Base-by-base conservation (phyloP, 2,888 invertebrate species). In the Pycnomerus fuliginosus region DNA sequence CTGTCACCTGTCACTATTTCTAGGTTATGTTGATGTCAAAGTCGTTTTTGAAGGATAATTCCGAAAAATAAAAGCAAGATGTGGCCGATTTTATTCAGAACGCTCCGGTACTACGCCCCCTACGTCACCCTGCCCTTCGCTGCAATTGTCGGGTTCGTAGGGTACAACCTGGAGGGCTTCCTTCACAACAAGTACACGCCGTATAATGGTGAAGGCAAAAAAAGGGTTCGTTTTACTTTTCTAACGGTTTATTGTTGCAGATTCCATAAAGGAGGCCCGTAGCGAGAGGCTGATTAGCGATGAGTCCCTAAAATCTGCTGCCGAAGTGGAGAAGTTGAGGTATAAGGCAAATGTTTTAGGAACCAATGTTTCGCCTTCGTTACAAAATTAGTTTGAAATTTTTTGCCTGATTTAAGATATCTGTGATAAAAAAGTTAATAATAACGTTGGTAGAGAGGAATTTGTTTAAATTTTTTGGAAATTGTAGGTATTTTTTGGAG, bases 101-200 rank as follows among this genome's bases (percentile, higher is more conserved):
- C 85, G 35, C 56, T 88, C 13, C 73, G 89, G 36, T 74, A 79
- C 1, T 91, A 92, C 67, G 88, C 86, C 0, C 86, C 89, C 1
- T 85, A 83, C 52, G 73, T 93, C 20, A 89, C 89, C 0, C 71
- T 93, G 25, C 95, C 95, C 0, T 76, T 91, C 50, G 93, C 92
- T 0, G 86, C 81, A 0, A 72, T 90, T 0, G 77, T 94, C 15
- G 95, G 94, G 2, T 77, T 88, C 38, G 73, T 94, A 58, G 96
- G 96, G 15, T 95, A 95, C 68, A 86, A 92, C 60, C 55, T 93
- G 49, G 94, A 95, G 74, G 80, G 75, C 37, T 68, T 79, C 45
- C 32, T 89, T 3, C 88, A 88, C 0, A 84, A 84, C 65, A 83
- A 77, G 75, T 84, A 87, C 61, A 89, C 88, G 7, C 88, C 88